Evolutionary conservation across 1,140 invertebrate species (phyloP).

Genomic region (Prorops nasuta): DNA sequence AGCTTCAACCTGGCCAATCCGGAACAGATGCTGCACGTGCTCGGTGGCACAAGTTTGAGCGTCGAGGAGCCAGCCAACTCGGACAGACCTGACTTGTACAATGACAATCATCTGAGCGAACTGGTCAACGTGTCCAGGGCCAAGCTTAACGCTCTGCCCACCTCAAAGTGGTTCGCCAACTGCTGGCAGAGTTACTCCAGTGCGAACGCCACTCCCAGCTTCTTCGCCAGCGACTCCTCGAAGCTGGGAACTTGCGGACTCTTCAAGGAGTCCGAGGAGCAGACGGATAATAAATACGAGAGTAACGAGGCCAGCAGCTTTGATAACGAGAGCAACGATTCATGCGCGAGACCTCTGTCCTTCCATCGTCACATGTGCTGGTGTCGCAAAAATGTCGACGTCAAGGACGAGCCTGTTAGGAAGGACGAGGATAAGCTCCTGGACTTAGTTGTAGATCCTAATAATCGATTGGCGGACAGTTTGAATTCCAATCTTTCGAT

Average conservation of each 20-base stretch:
- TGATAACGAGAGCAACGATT: slow-evolving; percentile 18
- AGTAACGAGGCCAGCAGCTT: slow-evolving; percentile 8
- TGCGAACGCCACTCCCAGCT: background rate
- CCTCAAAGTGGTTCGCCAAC: too few relatives aligned
- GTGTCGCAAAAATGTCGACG: slow-evolving; percentile 41
- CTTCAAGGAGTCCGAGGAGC: background rate
- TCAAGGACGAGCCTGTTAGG: background rate
- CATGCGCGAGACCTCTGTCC: slow-evolving; percentile 54
- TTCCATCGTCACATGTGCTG: slow-evolving; percentile 59
- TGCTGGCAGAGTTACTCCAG: background rate
- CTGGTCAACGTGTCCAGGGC: too few relatives aligned
- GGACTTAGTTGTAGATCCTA: too few relatives aligned
- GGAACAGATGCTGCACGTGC: background rate
- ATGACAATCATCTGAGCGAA: too few relatives aligned
- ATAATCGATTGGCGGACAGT: too few relatives aligned
- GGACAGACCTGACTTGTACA: too few relatives aligned
- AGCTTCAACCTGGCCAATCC: background rate
- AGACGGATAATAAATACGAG: slow-evolving; percentile 4
- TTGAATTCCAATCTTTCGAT: too few relatives aligned
- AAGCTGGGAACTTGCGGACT: background rate
- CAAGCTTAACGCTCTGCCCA: too few relatives aligned
- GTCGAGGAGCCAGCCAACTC: too few relatives aligned
- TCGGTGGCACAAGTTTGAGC: too few relatives aligned
- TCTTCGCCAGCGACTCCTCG: background rate
- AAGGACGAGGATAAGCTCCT: too few relatives aligned